Base-by-base conservation (phyloP, 2,888 invertebrate genomes). In the Acleris literana region DNA sequence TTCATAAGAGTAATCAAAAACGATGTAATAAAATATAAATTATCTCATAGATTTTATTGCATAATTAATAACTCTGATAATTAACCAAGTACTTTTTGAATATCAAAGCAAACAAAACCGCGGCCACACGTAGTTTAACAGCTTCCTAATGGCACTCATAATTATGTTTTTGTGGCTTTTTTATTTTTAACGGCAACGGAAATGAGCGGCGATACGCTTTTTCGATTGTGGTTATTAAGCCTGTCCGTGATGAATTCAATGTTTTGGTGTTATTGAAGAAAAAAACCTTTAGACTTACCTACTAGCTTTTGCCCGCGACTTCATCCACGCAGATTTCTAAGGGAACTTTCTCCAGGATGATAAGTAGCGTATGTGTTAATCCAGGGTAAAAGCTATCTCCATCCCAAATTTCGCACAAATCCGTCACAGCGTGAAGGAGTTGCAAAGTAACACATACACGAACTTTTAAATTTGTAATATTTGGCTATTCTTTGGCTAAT, bases 141-240 rank as follows among this genome's bases (percentile, higher is more conserved):
- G 56, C 44, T 55, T 61, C 65, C 52, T 66, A 51, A 66, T 66
- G 52, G 52, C 52, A 57, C 43, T 61, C 33, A 61, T 66, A 66
- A 66, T 57, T 55, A 66, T 61, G 56, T 66, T 66, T 61, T 65
- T 65, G 51, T 54, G 53, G 49, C 39, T 29, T 65, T 65, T 61
- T 56, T 66, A 57, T 52, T 61, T 61, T 61, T 61, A 56, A 60
- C 29, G 17, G 43, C 56, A 61, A 33, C 65, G 65, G 65, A 66
- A 61, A 66, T 66, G 65, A 66, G 65, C 49, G 65, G 65, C 65
- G 65, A 66, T 66, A 66, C 65, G 65, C 65, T 39, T 54, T 66
- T 66, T 61, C 55, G 61, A 61, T 61, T 66, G 61, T 61, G 61
- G 65, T 66, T 56, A 66, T 61, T 66, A 61, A 44, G 61, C 56